Conservation (phyloP, 2,888 invertebrate species). For the Dolichomitus sp. region DNA sequence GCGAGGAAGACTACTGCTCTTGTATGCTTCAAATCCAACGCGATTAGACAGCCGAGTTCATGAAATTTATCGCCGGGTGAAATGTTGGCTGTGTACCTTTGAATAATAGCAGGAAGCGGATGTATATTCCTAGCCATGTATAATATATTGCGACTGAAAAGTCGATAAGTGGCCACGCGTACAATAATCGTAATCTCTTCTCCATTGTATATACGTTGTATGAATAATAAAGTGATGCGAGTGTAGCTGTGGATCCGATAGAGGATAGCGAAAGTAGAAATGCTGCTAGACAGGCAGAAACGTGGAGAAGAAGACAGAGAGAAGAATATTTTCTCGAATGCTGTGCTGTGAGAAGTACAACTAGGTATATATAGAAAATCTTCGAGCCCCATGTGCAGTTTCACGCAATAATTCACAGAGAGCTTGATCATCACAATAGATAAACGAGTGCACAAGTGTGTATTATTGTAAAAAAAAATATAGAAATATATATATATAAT, state of each 20-base stretch:
- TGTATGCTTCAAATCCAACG: not conserved
- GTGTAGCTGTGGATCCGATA: constrained; percentile 57
- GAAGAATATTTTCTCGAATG: constrained; percentile 60
- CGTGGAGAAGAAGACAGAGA: constrained; percentile 61
- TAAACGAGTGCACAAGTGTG: constrained; percentile 49
- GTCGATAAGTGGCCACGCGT: constrained; percentile 25
- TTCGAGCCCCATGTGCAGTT: constrained; percentile 62
- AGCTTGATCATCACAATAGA: constrained; percentile 50
- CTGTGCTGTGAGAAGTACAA: constrained; percentile 64
- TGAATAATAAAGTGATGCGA: constrained; percentile 10
- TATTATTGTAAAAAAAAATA: constrained; percentile 3
- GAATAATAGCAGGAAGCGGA: not conserved
- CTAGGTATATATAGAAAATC: constrained; percentile 46
- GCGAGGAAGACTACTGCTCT: constrained; percentile 6
- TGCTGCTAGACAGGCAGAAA: constrained; percentile 63
- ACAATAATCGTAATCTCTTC: constrained; percentile 23
- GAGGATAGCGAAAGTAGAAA: constrained; percentile 54
- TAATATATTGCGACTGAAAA: constrained; percentile 23
- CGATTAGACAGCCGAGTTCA: constrained; percentile 4
- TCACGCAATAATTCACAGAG: constrained; percentile 61
- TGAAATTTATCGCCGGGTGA: constrained; percentile 17
- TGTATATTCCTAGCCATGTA: constrained; percentile 9
- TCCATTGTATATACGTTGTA: constrained; percentile 10
- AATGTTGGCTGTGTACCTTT: constrained; percentile 6
- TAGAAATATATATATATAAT: constrained; percentile 10